Evolutionary conservation across 2,797 vertebrate species (phyloP), one percentile per base, ranked within the genome.

Genomic region (Anomalospiza imberbis): DNA sequence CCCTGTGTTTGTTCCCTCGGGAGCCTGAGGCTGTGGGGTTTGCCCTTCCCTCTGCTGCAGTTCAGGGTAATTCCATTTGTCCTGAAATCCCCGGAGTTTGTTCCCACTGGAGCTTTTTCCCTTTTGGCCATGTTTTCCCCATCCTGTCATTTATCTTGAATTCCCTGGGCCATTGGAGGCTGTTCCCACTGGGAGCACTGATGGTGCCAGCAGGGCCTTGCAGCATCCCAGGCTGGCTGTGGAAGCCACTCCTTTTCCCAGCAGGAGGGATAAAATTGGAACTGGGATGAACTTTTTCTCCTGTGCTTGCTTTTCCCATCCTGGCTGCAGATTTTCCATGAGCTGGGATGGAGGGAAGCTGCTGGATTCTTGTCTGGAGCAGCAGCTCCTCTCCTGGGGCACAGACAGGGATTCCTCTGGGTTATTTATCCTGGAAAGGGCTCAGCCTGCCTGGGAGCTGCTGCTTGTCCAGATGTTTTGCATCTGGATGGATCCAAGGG

Each of bases 181-280:
- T 18, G 13, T 53, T 75, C 86, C 45, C 1, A 0, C 17, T 51
- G 48, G 57, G 65, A 68, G 31, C 9, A 0, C 6, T 29, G 8
- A 1, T 0, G 22, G 42, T 38, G 22, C 51, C 3, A 0, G 4
- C 4, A 58, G 80, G 36, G 40, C 51, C 76, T n/a, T 28, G 63
- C 55, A 71, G 83, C 73, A 42, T 36, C 66, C 42, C 3, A 2
- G 40, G 6, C 16, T 28, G 57, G 21, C 40, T 78, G 62, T 3
- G 1, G 29, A 16, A 54, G 6, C 29, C 3, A 12, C 6, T 2
- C 0, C 17, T 45, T 72, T 65, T 82, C 55, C 70, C 58, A 17
- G 15, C 0, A 1, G 74, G 34, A 22, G n/a, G 47, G 55, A 9
- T 31, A 36, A 25, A 44, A 26, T 5, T 8, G 25, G 32, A 57